Conservation (phyloP, 2,797 vertebrate species). For the Melanotaenia maccullochi region DNA sequence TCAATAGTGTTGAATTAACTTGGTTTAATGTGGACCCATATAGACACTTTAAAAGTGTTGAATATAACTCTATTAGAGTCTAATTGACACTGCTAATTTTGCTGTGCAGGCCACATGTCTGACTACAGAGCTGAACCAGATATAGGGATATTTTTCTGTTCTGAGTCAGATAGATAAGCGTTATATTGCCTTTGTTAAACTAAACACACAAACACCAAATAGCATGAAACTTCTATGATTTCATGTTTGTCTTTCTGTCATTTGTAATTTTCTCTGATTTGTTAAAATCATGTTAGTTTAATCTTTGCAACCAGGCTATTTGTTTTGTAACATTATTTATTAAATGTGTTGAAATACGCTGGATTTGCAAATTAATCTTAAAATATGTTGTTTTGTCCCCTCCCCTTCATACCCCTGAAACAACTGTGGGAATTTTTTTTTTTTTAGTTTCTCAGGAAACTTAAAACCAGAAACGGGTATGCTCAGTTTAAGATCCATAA, state of each 20-base stretch:
- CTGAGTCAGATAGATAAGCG: no score
- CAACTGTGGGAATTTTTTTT: no score
- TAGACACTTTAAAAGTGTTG: no score
- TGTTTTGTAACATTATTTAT: constrained; percentile 26
- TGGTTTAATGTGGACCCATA: no score
- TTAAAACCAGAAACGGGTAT: no score
- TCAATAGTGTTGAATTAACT: no score
- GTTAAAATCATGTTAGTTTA: constrained; percentile 31
- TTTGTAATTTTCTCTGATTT: constrained; percentile 24
- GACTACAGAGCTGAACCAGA: neutral
- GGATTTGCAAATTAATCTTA: neutral
- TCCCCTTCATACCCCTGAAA: no score
- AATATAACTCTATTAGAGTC: no score
- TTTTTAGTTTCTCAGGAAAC: no score
- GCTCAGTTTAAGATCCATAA: no score
- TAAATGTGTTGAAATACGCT: constrained; percentile 13
- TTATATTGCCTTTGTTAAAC: neutral
- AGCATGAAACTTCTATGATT: constrained; percentile 6
- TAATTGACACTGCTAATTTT: no score
- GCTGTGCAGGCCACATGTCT: neutral
- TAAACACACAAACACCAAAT: neutral
- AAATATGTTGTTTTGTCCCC: neutral
- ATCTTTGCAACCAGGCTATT: constrained; percentile 38
- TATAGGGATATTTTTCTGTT: no score
- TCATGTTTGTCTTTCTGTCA: neutral